Conservation (phyloP, 2,797 vertebrate species). For the Dendrocincla fuliginosa region DNA sequence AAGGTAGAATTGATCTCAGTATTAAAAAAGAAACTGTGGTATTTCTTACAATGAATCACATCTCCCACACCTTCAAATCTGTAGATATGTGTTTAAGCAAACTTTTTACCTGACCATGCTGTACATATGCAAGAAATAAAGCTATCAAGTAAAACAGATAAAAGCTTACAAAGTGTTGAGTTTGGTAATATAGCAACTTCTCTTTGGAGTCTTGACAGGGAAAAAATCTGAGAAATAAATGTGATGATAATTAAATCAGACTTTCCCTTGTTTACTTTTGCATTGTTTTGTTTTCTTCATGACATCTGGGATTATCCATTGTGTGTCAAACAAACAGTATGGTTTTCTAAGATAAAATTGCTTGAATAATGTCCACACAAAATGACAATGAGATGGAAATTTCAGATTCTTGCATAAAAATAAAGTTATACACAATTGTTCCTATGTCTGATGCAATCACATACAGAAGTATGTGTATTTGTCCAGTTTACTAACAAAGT, state of each 20-base stretch:
- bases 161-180: not conserved
- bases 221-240: not conserved
- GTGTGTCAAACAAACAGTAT: not conserved
- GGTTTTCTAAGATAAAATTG: not conserved
- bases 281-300: not conserved
- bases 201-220: not conserved
- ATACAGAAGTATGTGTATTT: not conserved
- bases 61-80: not conserved
- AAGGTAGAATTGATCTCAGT: not conserved
- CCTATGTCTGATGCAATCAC: not conserved
- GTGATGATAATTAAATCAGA: not conserved
- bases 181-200: not conserved
- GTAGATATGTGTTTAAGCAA: not conserved
- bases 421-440: not conserved
- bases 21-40: not conserved
- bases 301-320: not conserved
- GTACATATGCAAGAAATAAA: not conserved
- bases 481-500: not conserved
- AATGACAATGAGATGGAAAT: not conserved
- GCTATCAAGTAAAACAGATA: not conserved
- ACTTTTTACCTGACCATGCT: not conserved
- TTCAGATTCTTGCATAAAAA: not conserved
- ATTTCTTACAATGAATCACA: not conserved
- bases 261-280: not conserved
- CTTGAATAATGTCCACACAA: not conserved